phyloP scores from a whole-genome alignment of 2,888 invertebrate genomes.

The Bombylius discolor region DNA sequence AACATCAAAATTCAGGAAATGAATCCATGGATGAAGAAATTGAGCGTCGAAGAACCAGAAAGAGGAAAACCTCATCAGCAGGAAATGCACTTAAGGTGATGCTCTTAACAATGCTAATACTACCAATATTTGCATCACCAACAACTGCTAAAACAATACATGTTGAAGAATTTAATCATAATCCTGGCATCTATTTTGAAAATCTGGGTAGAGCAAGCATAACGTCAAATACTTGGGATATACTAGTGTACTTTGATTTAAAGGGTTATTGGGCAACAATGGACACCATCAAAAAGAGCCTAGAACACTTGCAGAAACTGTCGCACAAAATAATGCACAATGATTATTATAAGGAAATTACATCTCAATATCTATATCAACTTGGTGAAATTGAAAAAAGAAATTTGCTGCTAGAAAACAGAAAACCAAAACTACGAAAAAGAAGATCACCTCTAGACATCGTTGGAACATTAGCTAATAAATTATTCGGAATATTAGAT shows the following conservation, averaged over 20 bases:
- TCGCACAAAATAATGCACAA: too few species aligned
- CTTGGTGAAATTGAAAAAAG: too few species aligned
- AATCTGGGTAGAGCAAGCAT: background rate
- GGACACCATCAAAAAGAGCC: background rate
- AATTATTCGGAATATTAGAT: too few species aligned
- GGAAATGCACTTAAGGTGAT: background rate
- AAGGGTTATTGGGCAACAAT: background rate
- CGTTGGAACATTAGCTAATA: too few species aligned
- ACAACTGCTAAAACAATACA: background rate
- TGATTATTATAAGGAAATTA: too few species aligned
- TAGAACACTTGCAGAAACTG: too few species aligned
- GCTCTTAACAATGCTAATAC: background rate
- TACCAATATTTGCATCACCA: background rate
- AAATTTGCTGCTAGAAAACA: too few species aligned
- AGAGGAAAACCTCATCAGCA: background rate
- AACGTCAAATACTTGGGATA: background rate
- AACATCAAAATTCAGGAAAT: background rate
- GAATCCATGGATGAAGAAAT: background rate
- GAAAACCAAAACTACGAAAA: too few species aligned
- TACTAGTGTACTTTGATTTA: background rate
- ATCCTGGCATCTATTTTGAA: background rate
- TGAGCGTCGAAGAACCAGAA: too few species aligned
- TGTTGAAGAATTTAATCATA: background rate
- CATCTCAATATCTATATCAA: too few species aligned
- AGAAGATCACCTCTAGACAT: too few species aligned